Evolutionary conservation across 92 coral and sea anemone species (phyloP).

Genomic region (Ricordea florida): DNA sequence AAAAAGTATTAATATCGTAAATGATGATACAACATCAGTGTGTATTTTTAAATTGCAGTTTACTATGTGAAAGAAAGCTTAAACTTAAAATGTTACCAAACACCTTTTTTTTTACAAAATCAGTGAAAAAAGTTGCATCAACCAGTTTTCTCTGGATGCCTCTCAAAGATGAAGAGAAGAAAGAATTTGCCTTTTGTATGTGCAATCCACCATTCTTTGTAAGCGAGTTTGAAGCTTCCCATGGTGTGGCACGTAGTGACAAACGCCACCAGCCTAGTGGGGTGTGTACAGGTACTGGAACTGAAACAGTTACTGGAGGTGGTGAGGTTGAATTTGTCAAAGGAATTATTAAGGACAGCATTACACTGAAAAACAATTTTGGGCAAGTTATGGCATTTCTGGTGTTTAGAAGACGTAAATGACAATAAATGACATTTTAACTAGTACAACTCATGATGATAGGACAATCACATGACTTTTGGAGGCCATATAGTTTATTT

Average conservation of each 20-base stretch:
- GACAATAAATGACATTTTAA: no score
- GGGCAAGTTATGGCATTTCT: conserved; percentile 41
- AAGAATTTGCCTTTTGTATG: conserved; percentile 84
- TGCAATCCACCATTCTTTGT: conserved; percentile 98
- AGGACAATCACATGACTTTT: no score
- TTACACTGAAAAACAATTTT: conserved; percentile 65
- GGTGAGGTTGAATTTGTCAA: conserved; percentile 98
- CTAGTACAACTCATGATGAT: no score
- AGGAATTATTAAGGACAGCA: conserved; percentile 85
- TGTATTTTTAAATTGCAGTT: no score
- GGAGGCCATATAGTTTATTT: no score
- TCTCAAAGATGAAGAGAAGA: conserved; percentile 33
- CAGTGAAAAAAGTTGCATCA: conserved; percentile 75
- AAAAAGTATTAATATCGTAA: no score
- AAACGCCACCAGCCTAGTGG: conserved; percentile 88
- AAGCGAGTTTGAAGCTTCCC: conserved; percentile 79
- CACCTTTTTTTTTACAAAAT: no score
- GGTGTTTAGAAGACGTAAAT: no score
- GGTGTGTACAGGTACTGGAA: conserved; percentile 86
- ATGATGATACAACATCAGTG: no score
- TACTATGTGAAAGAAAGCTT: no score
- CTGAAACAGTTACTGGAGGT: conserved; percentile 92
- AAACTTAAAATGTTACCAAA: no score
- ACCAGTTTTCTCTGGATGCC: conserved; percentile 59
- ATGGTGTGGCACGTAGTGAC: conserved; percentile 81